Evolutionary conservation across 2,113 vertebrate genomes (phyloP), one percentile per base, ranked within the genome.

Genomic region (Glaucidium brasilianum): DNA sequence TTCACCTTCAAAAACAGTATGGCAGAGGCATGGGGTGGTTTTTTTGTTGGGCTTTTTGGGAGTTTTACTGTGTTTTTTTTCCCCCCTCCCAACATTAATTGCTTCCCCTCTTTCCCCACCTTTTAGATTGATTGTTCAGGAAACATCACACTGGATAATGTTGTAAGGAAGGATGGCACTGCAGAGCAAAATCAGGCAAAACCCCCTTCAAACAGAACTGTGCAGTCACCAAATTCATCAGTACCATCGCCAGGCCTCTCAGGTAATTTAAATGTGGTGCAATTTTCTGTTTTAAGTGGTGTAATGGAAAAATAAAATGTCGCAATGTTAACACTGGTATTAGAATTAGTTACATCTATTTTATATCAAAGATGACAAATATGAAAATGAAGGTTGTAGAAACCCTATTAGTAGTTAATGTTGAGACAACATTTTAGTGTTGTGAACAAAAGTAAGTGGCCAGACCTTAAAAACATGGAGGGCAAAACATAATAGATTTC

Each of bases 141-240:
- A 95, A 98, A 90, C 68, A 96, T 98, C 39, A 96, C 98, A 47
- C 90, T 98, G 96, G 98, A 98, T 85, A 98, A 80, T 35, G 90
- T 97, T 86, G 93, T 93, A 62, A 97, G 97, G 47, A 98, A 97
- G 78, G 98, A 98, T 63, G 39, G 74, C 27, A 92, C 58, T 67
- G 23, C 49, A 39, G 98, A 98, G 25, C 97, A 97, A 41, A 94
- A 92, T 89, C 98, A 98, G 59, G 94, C 97, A 34, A 98, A 98
- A 95, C 96, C 96, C 11, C 97, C 97, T 64, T 98, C 97, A 1
- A 98, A 97, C 92, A 98, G 98, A 74, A 98, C 98, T 2, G 98
- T 98, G 41, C 98, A 98, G 85, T 98, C 98, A 45, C 98, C 98
- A 49, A 98, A 98, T 82, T 98, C 98, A 68, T 98, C 98, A 0